Base-by-base conservation (phyloP, 2,888 invertebrate species). In the Oasisia sp. region DNA sequence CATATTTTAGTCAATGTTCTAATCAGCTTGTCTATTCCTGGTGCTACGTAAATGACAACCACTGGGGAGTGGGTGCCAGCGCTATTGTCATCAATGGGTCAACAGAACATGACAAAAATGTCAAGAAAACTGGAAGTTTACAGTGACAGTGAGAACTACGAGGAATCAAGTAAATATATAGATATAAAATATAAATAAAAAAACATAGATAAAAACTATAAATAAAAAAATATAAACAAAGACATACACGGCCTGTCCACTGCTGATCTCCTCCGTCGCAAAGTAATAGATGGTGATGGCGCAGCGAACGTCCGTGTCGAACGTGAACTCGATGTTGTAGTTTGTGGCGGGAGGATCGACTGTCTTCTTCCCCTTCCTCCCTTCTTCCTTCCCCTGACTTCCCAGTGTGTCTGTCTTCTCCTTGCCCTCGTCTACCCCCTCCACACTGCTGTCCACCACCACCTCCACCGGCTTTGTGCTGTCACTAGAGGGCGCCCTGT, bases 241-340 rank as follows among this genome's bases (percentile, higher is more conserved):
- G 92, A 97, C 98, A 97, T 97, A 98, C 98, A 97, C 97, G 92
- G 98, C 97, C 56, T 98, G 98, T 95, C 97, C 98, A 32, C 98
- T 97, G 91, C 98, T 98, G 14, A 98, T 97, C 96, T 99, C 99
- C 96, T 99, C 99, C 1, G 98, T 98, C 95, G 99, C 99, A 96
- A 99, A 99, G 96, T 99, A 99, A 96, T 98, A 98, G 94, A 99
- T 97, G 58, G 98, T 99, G 93, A 99, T 98, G 38, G 98, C 98
- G 97, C 99, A 99, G 95, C 98, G 97, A 7, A 98, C 98, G 96
- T 99, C 99, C 95, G 98, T 98, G 96, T 99, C 99, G 97, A 99
- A 99, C 0, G 98, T 98, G 96, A 99, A 99, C 97, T 99, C 99
- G 95, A 99, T 98, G 95, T 99, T 99, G 96, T 99, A 99, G 91